These are phyloP conservation scores for Agrypnus murinus DNA, from an alignment of 2,888 invertebrate species.

Conservation along the genomic window DNA sequence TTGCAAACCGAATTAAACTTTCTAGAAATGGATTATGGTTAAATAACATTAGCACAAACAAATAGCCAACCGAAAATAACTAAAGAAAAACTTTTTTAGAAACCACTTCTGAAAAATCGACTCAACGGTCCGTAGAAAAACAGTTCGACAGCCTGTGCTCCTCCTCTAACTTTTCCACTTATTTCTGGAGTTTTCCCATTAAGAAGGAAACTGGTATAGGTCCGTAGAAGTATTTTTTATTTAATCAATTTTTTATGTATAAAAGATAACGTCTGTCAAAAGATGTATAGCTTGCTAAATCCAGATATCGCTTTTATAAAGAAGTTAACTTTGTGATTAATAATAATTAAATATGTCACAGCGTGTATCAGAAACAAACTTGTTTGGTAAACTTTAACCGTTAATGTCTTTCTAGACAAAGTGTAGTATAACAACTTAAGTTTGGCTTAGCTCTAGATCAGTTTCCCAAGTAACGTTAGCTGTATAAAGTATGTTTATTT, in stretches of 20 bases:
- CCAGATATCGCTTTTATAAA: not conserved
- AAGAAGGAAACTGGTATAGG: conserved; percentile 28
- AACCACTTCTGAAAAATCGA: conserved; percentile 26
- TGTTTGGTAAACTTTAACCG: conserved; percentile 15
- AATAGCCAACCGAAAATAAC: conserved; percentile 11
- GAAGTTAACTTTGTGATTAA: conserved; percentile 17
- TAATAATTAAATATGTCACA: conserved; percentile 9
- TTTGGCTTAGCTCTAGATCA: conserved; percentile 14
- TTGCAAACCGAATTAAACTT: not conserved
- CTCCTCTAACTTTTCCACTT: conserved; percentile 41
- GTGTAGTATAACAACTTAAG: conserved; percentile 16
- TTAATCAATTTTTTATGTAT: conserved; percentile 28
- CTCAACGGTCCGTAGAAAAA: conserved; percentile 25
- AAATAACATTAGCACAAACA: not conserved
- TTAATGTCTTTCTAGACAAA: conserved; percentile 14
- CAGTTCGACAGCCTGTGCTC: conserved; percentile 30
- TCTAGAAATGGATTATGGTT: not conserved
- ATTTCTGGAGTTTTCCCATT: conserved; percentile 38
- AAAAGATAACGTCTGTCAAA: conserved; percentile 18
- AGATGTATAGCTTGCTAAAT: conserved; percentile 8
- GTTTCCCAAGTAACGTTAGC: not conserved
- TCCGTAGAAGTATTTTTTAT: conserved; percentile 26
- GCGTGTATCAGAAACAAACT: conserved; percentile 7
- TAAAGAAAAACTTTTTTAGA: conserved; percentile 5
- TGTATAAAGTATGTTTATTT: not conserved